Evolutionary conservation across 2,113 vertebrate species (phyloP).

Genomic region (Stegostoma tigrinum): DNA sequence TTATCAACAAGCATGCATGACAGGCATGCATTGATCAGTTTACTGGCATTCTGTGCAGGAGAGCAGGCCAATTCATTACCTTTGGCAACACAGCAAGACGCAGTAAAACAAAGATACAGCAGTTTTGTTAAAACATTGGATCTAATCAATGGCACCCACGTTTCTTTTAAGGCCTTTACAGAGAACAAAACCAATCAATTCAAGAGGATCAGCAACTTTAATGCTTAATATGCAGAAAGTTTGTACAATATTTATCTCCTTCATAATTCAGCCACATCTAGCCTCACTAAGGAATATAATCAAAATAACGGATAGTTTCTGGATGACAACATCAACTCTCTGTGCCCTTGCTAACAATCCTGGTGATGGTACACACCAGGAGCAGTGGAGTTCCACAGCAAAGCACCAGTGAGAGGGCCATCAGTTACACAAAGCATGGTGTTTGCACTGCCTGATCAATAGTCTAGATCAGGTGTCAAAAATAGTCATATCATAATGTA

Average conservation of each 20-base stretch:
- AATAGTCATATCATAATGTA: neutral
- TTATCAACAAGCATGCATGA: neutral
- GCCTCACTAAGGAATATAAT: neutral
- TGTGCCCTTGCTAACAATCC: neutral
- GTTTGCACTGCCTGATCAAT: neutral
- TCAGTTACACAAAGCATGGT: neutral
- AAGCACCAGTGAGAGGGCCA: neutral
- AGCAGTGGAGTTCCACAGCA: neutral
- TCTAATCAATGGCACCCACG: neutral
- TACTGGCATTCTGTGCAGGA: neutral
- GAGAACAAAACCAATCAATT: neutral
- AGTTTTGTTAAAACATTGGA: neutral
- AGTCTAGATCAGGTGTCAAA: neutral
- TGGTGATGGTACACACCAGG: neutral
- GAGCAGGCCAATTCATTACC: neutral
- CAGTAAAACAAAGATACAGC: neutral
- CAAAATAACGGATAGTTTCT: neutral
- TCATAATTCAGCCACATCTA: neutral
- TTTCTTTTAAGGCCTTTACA: neutral
- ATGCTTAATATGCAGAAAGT: neutral
- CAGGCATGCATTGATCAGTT: neutral
- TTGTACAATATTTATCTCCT: neutral
- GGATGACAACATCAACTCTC: neutral
- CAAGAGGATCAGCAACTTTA: neutral
- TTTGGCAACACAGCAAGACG: neutral